A percentile compares a stretch with the other conserved stretches of the same genome.
phyloP scores from a whole-genome alignment of 30 jellyfish, hydroid and myxozoan genomes.

The Sanderia malayensis region DNA sequence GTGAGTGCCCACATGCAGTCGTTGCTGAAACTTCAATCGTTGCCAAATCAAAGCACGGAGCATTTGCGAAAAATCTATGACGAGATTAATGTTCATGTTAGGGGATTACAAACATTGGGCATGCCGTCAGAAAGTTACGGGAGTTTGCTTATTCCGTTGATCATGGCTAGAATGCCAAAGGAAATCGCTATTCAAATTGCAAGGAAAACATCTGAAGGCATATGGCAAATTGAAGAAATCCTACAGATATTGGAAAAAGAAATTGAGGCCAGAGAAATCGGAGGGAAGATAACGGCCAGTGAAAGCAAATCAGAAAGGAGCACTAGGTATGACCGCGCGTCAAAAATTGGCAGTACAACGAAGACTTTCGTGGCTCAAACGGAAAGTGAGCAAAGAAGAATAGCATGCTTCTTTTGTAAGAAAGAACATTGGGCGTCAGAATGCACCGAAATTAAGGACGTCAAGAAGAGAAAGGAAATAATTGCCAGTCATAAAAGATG shows the following conservation, averaged over 20 bases:
- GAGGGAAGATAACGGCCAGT: constrained; percentile 1
- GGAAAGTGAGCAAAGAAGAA: neutral
- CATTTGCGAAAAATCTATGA: constrained; percentile 29
- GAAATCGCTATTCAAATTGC: constrained; percentile 31
- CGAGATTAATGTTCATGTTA: constrained; percentile 28
- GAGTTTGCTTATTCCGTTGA: constrained; percentile 41
- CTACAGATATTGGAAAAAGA: constrained; percentile 12
- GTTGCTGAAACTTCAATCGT: constrained; percentile 21
- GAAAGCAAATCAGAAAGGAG: no score
- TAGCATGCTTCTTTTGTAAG: constrained; percentile 25
- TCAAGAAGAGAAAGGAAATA: constrained; percentile 6
- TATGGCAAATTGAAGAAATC: constrained; percentile 35
- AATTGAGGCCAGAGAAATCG: constrained; percentile 46
- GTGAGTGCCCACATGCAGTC: constrained; percentile 50
- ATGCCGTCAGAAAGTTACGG: constrained; percentile 37
- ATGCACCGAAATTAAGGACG: constrained; percentile 23
- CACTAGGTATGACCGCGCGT: no score
- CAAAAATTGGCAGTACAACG: constrained; percentile 18
- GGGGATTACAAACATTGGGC: constrained; percentile 48
- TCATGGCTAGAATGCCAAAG: constrained; percentile 19
- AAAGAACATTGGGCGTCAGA: constrained; percentile 36
- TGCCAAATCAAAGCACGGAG: constrained; percentile 4
- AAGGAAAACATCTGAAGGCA: constrained; percentile 33
- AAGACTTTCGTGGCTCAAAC: constrained; percentile 9
- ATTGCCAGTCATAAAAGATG: constrained; percentile 13